These are phyloP conservation scores for Slavum lentiscoides DNA, from an alignment of 2,888 invertebrate genomes.

Conservation along the genomic window DNA sequence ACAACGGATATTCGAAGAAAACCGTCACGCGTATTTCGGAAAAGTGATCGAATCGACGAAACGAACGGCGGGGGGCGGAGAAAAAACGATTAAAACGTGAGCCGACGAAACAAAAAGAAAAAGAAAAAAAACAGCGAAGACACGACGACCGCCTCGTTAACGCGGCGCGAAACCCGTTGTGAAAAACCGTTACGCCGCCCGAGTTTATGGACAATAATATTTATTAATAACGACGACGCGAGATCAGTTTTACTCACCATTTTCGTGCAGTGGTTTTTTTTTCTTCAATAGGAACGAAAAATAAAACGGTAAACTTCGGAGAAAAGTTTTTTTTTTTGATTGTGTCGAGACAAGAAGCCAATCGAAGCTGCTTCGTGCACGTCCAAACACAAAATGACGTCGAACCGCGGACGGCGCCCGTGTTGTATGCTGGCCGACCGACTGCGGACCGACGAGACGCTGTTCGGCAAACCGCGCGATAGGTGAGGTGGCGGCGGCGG, in stretches of 20 bases:
- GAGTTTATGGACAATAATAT: no score
- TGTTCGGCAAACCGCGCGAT: constrained; percentile 39
- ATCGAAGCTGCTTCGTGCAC: constrained; percentile 38
- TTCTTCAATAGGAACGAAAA: constrained; percentile 31
- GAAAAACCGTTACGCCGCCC: no score
- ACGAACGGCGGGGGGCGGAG: not conserved
- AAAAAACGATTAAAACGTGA: not conserved
- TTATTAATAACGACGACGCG: no score
- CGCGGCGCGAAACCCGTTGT: no score
- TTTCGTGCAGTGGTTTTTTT: not conserved
- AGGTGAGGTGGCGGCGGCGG: not conserved
- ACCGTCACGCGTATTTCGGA: not conserved
- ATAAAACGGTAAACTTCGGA: not conserved
- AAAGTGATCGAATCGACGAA: not conserved
- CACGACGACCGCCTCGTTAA: no score
- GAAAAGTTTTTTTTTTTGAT: not conserved
- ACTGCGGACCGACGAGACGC: constrained; percentile 38
- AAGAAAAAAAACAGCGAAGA: no score
- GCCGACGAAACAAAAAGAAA: no score
- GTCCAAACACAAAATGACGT: constrained; percentile 51
- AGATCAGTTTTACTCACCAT: constrained; percentile 30
- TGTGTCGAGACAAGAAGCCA: constrained; percentile 43
- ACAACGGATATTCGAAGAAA: no score
- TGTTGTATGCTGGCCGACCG: constrained; percentile 34
- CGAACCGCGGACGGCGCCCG: not conserved